A percentile compares a stretch with the other conserved stretches of the same genome.
phyloP scores from a whole-genome alignment of 2,888 invertebrate genomes.

The Euzetes globulus region DNA sequence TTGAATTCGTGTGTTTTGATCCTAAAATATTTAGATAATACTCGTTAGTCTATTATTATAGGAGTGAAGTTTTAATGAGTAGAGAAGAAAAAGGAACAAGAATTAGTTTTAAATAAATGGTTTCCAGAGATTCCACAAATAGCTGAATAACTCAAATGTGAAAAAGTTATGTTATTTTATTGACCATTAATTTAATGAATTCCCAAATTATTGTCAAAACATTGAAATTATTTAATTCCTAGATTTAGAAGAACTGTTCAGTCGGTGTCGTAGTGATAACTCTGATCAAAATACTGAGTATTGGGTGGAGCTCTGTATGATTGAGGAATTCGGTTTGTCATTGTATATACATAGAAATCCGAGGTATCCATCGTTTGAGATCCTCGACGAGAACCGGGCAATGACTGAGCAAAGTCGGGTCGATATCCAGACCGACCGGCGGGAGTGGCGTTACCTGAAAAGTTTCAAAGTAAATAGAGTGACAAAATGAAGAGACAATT shows the following conservation, averaged over 20 bases:
- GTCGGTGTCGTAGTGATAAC: conserved; percentile 25
- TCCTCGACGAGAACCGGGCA: conserved; percentile 9
- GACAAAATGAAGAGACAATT: neutral
- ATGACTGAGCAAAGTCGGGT: conserved; percentile 1
- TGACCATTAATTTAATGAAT: too few species aligned
- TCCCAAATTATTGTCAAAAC: neutral
- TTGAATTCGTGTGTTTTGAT: too few species aligned
- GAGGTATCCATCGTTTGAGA: neutral
- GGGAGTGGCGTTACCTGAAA: conserved; percentile 30
- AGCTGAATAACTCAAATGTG: neutral
- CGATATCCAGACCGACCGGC: conserved; percentile 32
- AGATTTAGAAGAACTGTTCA: neutral
- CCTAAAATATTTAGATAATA: too few species aligned
- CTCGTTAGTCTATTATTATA: too few species aligned
- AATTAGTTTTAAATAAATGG: too few species aligned
- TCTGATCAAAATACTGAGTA: conserved; percentile 43
- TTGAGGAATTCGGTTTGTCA: conserved; percentile 39
- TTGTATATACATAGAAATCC: neutral
- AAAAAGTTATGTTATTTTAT: neutral
- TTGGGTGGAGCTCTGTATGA: conserved; percentile 43
- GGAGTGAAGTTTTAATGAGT: too few species aligned
- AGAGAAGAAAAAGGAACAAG: too few species aligned
- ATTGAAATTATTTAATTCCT: neutral
- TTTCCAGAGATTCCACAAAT: too few species aligned
- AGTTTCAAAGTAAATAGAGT: neutral